Evolutionary conservation across 2,113 vertebrate genomes (phyloP).

Genomic region (Mesoclemmys tuberculata): DNA sequence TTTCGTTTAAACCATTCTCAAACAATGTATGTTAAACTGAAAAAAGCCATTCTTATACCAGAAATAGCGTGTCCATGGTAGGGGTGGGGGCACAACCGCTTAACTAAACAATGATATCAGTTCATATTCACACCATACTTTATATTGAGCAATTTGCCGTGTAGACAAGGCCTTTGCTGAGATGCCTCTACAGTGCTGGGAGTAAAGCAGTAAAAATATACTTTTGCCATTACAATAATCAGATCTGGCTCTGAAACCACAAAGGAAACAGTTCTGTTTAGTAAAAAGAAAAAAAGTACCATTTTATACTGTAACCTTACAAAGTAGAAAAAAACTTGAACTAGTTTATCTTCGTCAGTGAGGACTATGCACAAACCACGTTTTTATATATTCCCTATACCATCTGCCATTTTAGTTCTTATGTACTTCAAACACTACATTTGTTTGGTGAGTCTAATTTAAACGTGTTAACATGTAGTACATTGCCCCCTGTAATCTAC

Average conservation of each 20-base stretch:
- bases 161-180: not conserved
- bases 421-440: not conserved
- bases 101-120: not conserved
- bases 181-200: not conserved
- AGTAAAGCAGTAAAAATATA: not conserved
- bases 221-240: not conserved
- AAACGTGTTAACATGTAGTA: not conserved
- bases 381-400: not conserved
- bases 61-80: not conserved
- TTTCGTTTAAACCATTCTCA: not conserved
- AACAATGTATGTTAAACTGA: not conserved
- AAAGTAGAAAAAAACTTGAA: not conserved
- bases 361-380: not conserved
- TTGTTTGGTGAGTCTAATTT: constrained; percentile 22
- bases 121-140: not conserved
- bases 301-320: not conserved
- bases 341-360: not conserved
- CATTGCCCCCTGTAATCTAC: not conserved
- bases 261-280: not conserved
- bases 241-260: not conserved
- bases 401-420: not conserved
- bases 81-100: not conserved
- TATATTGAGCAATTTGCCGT: not conserved
- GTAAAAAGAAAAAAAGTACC: not conserved
- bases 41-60: not conserved